These are phyloP conservation scores for Drosophila peninsularis DNA, from an alignment of 2,888 invertebrate species.

Conservation along the genomic window DNA sequence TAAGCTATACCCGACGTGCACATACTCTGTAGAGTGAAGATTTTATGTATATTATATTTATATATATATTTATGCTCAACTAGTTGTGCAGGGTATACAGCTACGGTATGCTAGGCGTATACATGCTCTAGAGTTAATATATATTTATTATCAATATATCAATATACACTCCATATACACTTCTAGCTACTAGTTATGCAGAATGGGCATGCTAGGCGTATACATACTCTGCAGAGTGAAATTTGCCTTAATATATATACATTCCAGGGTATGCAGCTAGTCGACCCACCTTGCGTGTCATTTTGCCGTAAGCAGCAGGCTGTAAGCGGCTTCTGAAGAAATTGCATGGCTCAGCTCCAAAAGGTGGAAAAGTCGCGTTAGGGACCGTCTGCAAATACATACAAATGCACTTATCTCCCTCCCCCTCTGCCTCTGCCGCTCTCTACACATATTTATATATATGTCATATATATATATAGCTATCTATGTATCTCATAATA, in stretches of 20 bases:
- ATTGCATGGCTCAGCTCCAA: constrained; percentile 48
- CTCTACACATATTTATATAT: constrained; percentile 12
- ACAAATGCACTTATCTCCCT: constrained; percentile 9
- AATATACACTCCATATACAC: too few species aligned
- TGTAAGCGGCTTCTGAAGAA: constrained; percentile 37
- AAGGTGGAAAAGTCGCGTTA: constrained; percentile 54
- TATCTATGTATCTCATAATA: constrained; percentile 41
- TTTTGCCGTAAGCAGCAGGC: constrained; percentile 1
- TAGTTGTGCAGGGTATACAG: too few species aligned
- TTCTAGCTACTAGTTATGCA: too few species aligned
- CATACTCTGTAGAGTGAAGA: background rate
- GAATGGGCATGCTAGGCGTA: too few species aligned
- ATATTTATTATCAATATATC: too few species aligned
- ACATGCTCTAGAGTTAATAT: too few species aligned
- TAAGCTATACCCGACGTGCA: background rate
- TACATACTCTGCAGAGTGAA: too few species aligned
- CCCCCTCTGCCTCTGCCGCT: background rate
- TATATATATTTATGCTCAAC: too few species aligned
- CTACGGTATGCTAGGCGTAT: too few species aligned
- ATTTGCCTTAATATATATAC: background rate
- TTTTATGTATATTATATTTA: background rate
- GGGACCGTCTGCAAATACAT: constrained; percentile 34
- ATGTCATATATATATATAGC: constrained; percentile 1
- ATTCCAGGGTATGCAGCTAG: constrained; percentile 16
- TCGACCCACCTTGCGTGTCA: background rate